These are phyloP conservation scores for Melikaiella ostensackeni DNA, from an alignment of 2,888 invertebrate genomes.

Conservation along the genomic window DNA sequence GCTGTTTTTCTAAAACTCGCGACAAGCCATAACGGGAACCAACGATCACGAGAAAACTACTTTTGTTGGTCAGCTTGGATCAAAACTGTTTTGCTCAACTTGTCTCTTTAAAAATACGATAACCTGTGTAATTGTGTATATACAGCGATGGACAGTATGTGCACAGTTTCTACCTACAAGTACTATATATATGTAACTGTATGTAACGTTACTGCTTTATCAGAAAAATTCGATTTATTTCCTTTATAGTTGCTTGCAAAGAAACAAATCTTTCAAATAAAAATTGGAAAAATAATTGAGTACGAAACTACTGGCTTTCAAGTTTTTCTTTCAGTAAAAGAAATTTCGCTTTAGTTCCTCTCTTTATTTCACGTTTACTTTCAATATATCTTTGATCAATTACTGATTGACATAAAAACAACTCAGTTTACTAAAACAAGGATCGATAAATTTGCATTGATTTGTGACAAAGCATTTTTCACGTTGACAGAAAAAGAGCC, in stretches of 20 bases:
- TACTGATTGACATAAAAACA: background rate
- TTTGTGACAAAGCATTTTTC: conserved; percentile 17
- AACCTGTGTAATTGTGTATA: conserved; percentile 31
- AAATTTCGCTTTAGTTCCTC: background rate
- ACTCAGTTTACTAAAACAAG: background rate
- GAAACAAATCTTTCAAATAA: background rate
- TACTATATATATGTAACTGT: background rate
- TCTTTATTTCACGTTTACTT: background rate
- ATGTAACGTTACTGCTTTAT: background rate
- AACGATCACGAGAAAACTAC: conserved; percentile 37
- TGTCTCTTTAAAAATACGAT: conserved; percentile 15
- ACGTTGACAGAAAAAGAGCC: conserved; percentile 10
- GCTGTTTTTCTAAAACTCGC: conserved; percentile 14
- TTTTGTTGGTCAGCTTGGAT: conserved; percentile 31
- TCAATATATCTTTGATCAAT: background rate
- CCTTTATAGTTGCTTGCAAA: background rate
- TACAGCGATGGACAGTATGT: conserved; percentile 31
- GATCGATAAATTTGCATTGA: background rate
- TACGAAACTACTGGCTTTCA: background rate
- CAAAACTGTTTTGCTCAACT: conserved; percentile 1
- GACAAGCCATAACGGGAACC: conserved; percentile 35
- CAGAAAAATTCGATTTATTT: background rate
- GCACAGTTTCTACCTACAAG: conserved; percentile 7
- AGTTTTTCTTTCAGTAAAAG: too few species aligned
- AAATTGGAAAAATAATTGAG: background rate